Percentiles rank a stretch among this genome's conserved stretches.
These are phyloP conservation scores for Melieria picta DNA, from an alignment of 2,888 invertebrate genomes.

Conservation along the genomic window DNA sequence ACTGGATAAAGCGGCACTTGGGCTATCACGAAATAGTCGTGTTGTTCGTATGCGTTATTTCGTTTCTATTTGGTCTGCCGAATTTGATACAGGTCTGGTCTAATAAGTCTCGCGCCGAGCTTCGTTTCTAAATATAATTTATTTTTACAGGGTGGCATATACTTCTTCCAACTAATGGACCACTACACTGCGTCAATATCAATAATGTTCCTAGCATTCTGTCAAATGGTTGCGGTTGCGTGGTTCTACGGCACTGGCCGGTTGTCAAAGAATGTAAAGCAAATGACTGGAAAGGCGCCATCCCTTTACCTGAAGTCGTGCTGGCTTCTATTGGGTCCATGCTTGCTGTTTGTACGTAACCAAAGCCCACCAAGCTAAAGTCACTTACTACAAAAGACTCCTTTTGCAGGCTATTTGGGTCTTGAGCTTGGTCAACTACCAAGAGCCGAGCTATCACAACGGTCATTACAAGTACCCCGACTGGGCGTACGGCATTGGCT, in stretches of 20 bases:
- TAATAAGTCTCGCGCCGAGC: not conserved
- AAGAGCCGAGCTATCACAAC: constrained; percentile 84
- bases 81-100: constrained; percentile 80
- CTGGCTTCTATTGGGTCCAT: constrained; percentile 84
- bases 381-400: not conserved
- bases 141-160: constrained; percentile 80
- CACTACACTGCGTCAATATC: constrained; percentile 93
- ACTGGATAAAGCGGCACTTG: constrained; percentile 83
- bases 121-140: not conserved
- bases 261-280: constrained; percentile 83
- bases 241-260: constrained; percentile 91
- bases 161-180: constrained; percentile 90
- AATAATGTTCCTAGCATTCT: constrained; percentile 91
- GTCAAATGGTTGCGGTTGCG: constrained; percentile 89
- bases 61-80: constrained; percentile 86
- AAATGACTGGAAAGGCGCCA: constrained; percentile 87
- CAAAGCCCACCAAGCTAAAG: not conserved
- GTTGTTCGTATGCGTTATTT: constrained; percentile 81
- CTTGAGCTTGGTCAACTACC: constrained; percentile 87
- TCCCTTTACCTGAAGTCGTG: constrained; percentile 85
- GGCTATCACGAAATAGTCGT: constrained; percentile 89
- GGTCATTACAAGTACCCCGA: constrained; percentile 81
- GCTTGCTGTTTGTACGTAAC: constrained; percentile 75
- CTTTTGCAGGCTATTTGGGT: constrained; percentile 81
- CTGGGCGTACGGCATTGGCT: constrained; percentile 86